phyloP scores from a whole-genome alignment of 2,797 vertebrate genomes.

The Otus scops region DNA sequence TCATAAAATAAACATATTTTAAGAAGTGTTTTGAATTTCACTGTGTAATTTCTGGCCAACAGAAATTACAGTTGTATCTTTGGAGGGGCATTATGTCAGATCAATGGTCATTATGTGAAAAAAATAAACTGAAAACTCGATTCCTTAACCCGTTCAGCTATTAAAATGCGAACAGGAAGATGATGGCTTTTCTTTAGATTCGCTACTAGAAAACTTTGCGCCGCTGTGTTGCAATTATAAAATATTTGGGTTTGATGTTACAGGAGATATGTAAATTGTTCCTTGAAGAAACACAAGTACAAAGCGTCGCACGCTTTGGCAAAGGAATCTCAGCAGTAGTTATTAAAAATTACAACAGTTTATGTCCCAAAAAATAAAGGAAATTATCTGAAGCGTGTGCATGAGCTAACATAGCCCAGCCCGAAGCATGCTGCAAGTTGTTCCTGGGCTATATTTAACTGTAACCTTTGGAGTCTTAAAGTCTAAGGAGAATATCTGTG shows the following conservation, averaged over 20 bases:
- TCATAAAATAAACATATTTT: slow-evolving; percentile 81
- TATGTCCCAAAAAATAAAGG: slow-evolving; percentile 31
- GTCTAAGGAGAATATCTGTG: neutral
- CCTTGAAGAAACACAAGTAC: neutral
- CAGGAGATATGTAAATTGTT: neutral
- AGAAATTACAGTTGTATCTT: slow-evolving; percentile 78
- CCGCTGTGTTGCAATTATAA: neutral
- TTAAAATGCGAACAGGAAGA: neutral
- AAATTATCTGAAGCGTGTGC: slow-evolving; percentile 33
- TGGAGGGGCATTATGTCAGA: slow-evolving; percentile 71
- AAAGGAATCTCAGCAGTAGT: neutral
- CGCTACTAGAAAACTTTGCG: neutral
- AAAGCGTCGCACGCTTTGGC: neutral
- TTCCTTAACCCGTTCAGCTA: slow-evolving; percentile 37
- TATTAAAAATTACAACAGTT: slow-evolving; percentile 33
- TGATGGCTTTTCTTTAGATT: neutral
- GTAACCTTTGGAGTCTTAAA: slow-evolving; percentile 26
- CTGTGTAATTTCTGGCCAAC: slow-evolving; percentile 73
- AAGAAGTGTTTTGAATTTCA: slow-evolving; percentile 80
- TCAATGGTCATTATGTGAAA: slow-evolving; percentile 63
- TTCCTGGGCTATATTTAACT: slow-evolving; percentile 52
- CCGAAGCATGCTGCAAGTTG: slow-evolving; percentile 35
- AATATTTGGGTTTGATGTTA: slow-evolving; percentile 33
- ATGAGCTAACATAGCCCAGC: slow-evolving; percentile 54
- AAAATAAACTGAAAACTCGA: slow-evolving; percentile 10